Base-by-base conservation (phyloP, 2,888 invertebrate genomes). In the Chrysodeixis includens region DNA sequence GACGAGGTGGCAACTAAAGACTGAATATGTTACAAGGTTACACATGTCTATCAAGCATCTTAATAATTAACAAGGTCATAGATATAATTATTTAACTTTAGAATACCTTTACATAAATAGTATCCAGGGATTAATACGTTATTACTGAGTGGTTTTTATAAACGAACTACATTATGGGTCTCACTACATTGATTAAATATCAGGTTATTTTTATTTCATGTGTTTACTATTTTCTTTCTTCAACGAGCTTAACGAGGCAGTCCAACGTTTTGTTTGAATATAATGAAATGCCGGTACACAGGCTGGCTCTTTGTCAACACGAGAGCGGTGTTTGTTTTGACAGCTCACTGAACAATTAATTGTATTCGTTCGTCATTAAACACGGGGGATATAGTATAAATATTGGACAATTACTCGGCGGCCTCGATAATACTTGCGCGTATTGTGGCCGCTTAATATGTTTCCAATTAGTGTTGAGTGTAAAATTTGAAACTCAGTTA, bases 1-100 rank as follows among this genome's bases (percentile, higher is more conserved):
- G 40, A 40, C n/a, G 40, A 20, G 14, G 16, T 35, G 32, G 44
- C 32, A 20, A 49, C 20, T 58, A 18, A 55, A 22, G 30, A 26
- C n/a, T 56, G 30, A 62, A 51, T 56, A 18, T 35, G 52, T 52
- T 49, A 30, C 32, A 64, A 61, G 64, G 64, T 56, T 18, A 40
- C 26, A 32, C 46, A 35, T 54, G 63, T 75, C 56, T 22, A 58
- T 75, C 57, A 64, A 64, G 64, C 61, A 40, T 46, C n/a, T 51
- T 55, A 63, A 63, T 64, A 61, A 73, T 73, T 64, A 73, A 70
- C 46, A 32, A n/a, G n/a, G 62, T 54, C 52, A 30, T 64, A 54
- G 64, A 72, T 49, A 55, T 60, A 44, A 35, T 54, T 60, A 63
- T 70, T 58, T 6, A 14, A n/a, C n/a, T 40, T 6, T n/a, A 35